Evolutionary conservation across 2,888 invertebrate species (phyloP).

Genomic region (Choristoneura rosaceana): DNA sequence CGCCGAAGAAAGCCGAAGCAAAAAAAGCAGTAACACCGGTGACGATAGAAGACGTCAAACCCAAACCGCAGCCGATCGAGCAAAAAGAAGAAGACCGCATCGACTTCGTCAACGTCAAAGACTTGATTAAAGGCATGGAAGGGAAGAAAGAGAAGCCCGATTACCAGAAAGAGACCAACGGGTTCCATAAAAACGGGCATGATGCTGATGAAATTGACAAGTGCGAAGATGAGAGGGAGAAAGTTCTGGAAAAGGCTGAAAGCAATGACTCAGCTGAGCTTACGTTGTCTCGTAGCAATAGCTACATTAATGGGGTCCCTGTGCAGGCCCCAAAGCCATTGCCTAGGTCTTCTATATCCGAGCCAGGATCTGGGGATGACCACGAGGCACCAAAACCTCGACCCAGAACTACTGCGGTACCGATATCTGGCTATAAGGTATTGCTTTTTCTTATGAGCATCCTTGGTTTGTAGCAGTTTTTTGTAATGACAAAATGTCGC

Average conservation of each 20-base stretch:
- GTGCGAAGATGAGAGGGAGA: slow-evolving; percentile 47
- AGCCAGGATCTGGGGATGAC: slow-evolving; percentile 85
- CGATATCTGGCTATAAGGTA: slow-evolving; percentile 93
- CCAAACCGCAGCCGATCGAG: slow-evolving; percentile 57
- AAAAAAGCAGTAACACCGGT: slow-evolving; percentile 62
- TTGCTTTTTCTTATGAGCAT: slow-evolving; percentile 4
- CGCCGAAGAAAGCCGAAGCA: slow-evolving; percentile 68
- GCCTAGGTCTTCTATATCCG: slow-evolving; percentile 92
- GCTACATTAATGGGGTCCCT: slow-evolving; percentile 73
- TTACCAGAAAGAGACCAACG: slow-evolving; percentile 68
- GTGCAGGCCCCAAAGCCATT: slow-evolving; percentile 90
- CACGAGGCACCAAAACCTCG: slow-evolving; percentile 85
- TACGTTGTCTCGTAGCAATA: slow-evolving; percentile 72
- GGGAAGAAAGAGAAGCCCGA: slow-evolving; percentile 63
- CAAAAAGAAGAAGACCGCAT: slow-evolving; percentile 79
- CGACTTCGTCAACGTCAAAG: slow-evolving; percentile 85
- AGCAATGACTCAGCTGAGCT: slow-evolving; percentile 57
- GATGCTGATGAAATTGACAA: slow-evolving; percentile 51
- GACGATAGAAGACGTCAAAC: slow-evolving; percentile 62
- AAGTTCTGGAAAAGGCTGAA: slow-evolving; percentile 36
- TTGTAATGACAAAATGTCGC: too few relatives aligned
- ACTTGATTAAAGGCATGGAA: slow-evolving; percentile 88
- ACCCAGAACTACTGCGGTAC: slow-evolving; percentile 88
- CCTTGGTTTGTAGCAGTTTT: slow-evolving; percentile 30
- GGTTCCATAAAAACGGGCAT: slow-evolving; percentile 67